These are phyloP conservation scores for Hypena proboscidalis DNA, from an alignment of 2,888 invertebrate species.

Conservation along the genomic window DNA sequence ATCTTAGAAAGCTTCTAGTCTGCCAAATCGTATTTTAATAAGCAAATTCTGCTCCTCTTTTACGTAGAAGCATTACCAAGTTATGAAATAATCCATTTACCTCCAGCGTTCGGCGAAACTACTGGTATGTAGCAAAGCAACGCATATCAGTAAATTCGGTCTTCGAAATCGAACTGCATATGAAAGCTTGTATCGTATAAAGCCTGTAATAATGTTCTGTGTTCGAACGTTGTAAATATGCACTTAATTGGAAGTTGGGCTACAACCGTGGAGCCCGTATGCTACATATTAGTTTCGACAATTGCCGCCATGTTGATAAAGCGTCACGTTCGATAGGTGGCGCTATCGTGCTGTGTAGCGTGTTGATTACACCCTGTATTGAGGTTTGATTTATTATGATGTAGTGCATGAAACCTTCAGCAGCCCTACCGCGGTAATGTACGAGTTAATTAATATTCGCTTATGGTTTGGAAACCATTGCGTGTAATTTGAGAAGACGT, in stretches of 20 bases:
- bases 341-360: slow-evolving; percentile 4
- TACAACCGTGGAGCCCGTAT: slow-evolving; percentile 48
- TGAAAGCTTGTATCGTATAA: slow-evolving; percentile 34
- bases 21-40: no score
- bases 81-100: no score
- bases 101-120: no score
- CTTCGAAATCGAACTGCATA: slow-evolving; percentile 24
- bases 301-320: slow-evolving; percentile 48
- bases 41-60: no score
- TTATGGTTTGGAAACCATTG: no score
- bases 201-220: slow-evolving; percentile 33
- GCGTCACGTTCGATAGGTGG: slow-evolving; percentile 25
- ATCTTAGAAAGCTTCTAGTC: no score
- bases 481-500: no score
- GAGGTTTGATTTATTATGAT: slow-evolving; percentile 7
- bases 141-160: slow-evolving; percentile 13
- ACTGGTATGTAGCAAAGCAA: background rate
- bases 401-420: background rate
- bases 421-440: background rate
- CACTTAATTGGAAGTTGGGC: slow-evolving; percentile 61
- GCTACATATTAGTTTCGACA: slow-evolving; percentile 51
- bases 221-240: slow-evolving; percentile 50
- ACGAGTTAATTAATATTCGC: no score
- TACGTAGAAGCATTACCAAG: no score
- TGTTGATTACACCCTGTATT: slow-evolving; percentile 1